Conservation (phyloP, 2,113 vertebrate species). For the Arvicanthis niloticus region DNA sequence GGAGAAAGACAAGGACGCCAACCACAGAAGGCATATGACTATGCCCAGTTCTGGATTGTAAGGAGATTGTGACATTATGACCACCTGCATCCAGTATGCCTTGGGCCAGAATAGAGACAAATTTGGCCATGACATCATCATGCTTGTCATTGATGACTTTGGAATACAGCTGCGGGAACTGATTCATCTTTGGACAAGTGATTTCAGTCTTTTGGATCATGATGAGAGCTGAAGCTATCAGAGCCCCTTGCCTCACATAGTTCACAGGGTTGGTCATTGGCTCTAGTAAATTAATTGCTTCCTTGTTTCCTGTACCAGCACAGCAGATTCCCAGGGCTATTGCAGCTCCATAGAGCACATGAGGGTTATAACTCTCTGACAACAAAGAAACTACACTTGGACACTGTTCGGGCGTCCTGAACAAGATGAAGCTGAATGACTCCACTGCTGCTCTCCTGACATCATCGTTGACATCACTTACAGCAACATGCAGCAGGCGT, state of each 20-base stretch:
- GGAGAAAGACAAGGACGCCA: slow-evolving; percentile 98
- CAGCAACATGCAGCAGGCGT: slow-evolving; percentile 60
- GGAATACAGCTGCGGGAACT: slow-evolving; percentile 98
- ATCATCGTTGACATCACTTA: slow-evolving; percentile 98
- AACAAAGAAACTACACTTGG: slow-evolving; percentile 98
- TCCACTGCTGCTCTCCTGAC: slow-evolving; percentile 98
- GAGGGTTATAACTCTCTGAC: slow-evolving; percentile 99
- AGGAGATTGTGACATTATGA: slow-evolving; percentile 97
- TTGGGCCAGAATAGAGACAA: slow-evolving; percentile 98
- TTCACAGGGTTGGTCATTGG: slow-evolving; percentile 99
- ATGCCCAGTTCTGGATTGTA: slow-evolving; percentile 98
- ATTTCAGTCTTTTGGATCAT: slow-evolving; percentile 99
- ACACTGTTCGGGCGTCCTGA: slow-evolving; percentile 98
- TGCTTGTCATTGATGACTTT: slow-evolving; percentile 99
- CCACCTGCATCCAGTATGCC: slow-evolving; percentile 98
- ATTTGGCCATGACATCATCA: slow-evolving; percentile 99
- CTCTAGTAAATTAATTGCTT: slow-evolving; percentile 98
- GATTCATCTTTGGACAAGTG: slow-evolving; percentile 98
- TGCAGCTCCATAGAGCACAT: slow-evolving; percentile 98
- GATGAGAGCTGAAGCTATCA: slow-evolving; percentile 98
- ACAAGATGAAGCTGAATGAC: slow-evolving; percentile 98
- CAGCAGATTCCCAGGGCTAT: slow-evolving; percentile 99
- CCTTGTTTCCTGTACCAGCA: slow-evolving; percentile 98
- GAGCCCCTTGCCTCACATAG: slow-evolving; percentile 97
- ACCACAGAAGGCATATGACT: slow-evolving; percentile 99